A percentile compares a stretch with the other conserved stretches of the same genome.
These are phyloP conservation scores for Ceyx cyanopectus DNA, from an alignment of 2,113 vertebrate genomes.

Conservation along the genomic window DNA sequence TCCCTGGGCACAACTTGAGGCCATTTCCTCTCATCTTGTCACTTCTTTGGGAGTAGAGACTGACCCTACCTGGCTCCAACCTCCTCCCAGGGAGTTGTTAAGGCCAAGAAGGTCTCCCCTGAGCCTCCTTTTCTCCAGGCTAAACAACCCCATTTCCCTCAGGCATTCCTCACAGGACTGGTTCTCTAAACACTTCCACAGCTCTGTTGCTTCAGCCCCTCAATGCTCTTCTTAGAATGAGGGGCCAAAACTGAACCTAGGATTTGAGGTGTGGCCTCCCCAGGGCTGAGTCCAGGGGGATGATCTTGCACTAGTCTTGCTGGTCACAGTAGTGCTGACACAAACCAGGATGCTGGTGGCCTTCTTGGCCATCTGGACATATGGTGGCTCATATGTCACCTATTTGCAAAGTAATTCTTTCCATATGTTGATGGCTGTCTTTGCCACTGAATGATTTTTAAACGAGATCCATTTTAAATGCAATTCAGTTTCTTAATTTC, in stretches of 20 bases:
- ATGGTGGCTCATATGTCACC: not conserved
- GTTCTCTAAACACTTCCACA: not conserved
- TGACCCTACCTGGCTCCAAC: not conserved
- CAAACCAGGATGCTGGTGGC: not conserved
- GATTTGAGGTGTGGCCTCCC: not conserved
- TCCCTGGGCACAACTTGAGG: not conserved
- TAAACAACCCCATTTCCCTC: not conserved
- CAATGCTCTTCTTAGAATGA: not conserved
- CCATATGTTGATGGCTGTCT: not conserved
- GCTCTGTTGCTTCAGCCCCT: not conserved
- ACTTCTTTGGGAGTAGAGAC: not conserved
- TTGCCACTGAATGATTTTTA: not conserved
- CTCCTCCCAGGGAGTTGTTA: not conserved
- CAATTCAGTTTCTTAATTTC: not conserved
- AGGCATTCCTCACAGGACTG: not conserved
- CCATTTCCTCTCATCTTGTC: not conserved
- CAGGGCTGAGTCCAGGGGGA: not conserved
- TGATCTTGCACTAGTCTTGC: not conserved
- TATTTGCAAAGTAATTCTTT: not conserved
- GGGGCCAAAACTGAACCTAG: not conserved
- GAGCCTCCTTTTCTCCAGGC: not conserved
- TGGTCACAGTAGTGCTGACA: not conserved
- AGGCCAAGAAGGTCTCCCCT: not conserved
- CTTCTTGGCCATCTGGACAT: not conserved
- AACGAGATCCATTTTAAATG: not conserved